Percentiles rank a stretch among this genome's conserved stretches.
phyloP scores from a whole-genome alignment of 2,888 invertebrate genomes.

The Dyspetes luteomarginatus region DNA sequence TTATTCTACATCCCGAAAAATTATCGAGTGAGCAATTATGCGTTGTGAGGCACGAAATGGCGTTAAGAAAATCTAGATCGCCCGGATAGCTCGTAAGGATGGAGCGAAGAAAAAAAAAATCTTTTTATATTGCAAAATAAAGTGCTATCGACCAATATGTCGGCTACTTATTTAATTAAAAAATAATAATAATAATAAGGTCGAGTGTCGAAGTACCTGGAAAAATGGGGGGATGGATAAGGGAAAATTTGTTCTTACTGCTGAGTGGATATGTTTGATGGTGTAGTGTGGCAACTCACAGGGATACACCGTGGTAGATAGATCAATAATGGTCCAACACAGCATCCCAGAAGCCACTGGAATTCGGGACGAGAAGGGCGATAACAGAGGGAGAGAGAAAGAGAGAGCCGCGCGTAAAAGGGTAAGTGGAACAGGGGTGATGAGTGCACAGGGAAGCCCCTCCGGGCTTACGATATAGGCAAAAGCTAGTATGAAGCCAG shows the following conservation, averaged over 20 bases:
- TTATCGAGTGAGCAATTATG: too few relatives aligned
- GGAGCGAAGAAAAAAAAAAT: constrained; percentile 36
- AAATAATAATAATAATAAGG: too few relatives aligned
- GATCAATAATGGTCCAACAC: constrained; percentile 81
- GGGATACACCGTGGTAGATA: constrained; percentile 47
- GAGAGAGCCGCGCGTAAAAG: constrained; percentile 30
- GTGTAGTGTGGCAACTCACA: constrained; percentile 33
- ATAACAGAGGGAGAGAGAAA: constrained; percentile 18
- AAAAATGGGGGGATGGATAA: constrained; percentile 2
- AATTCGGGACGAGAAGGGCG: constrained; percentile 68
- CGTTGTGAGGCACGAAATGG: too few relatives aligned
- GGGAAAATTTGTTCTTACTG: background rate
- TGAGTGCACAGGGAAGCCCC: constrained; percentile 75
- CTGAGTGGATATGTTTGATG: constrained; percentile 6
- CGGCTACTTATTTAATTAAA: too few relatives aligned
- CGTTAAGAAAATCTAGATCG: constrained; percentile 30
- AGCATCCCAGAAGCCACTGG: constrained; percentile 78
- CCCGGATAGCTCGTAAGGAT: constrained; percentile 11
- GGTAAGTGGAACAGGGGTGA: constrained; percentile 70
- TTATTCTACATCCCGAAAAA: constrained; percentile 24
- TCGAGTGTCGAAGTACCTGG: too few relatives aligned
- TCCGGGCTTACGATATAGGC: constrained; percentile 63
- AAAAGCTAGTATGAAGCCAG: constrained; percentile 79
- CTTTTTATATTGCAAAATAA: constrained; percentile 65
- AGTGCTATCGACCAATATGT: constrained; percentile 47